Evolutionary conservation across 2,888 invertebrate genomes (phyloP), one percentile per base, ranked within the genome.

Genomic region (Dasypolia templi): DNA sequence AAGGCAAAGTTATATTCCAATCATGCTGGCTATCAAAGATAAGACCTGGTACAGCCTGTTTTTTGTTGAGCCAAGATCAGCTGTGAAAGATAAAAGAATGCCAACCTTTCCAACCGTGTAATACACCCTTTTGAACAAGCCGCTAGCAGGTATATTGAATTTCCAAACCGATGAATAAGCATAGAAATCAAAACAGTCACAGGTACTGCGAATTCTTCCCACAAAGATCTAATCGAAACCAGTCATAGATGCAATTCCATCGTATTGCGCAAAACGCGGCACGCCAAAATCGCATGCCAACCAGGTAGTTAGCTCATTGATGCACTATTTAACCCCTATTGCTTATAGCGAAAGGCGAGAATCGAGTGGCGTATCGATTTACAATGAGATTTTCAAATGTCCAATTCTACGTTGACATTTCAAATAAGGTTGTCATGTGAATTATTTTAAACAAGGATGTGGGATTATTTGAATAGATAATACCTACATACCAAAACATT

Each of bases 221-320:
- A 90, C 89, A 89, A 86, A 90, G 91, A 91, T 91, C 84, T 83
- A 81, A 92, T 91, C 91, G 72, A 82, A 89, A 88, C 88, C 88
- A 88, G 89, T 88, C 87, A 82, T 87, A 89, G 86, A 89, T 90
- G 90, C 89, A 90, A 89, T 91, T 89, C 87, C 86, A 89, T 88
- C 85, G 83, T 84, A 85, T 91, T 92, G 89, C 89, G 89, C 91
- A 92, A 92, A 90, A 81, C 87, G 80, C 79, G 88, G 84, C 89
- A 86, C 85, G 82, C 91, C 90, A 83, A 91, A 92, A 90, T 88
- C 82, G 78, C 89, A 90, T 91, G 90, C 90, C 88, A 65, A 62
- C 72, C 82, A 88, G 83, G 85, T 87, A 88, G 83, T 83, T 84
- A 81, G 69, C 72, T 67, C 65, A 84, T 78, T 81, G 73, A 77